These are phyloP conservation scores for Orthosia gothica DNA, from an alignment of 2,888 invertebrate species.

Conservation along the genomic window DNA sequence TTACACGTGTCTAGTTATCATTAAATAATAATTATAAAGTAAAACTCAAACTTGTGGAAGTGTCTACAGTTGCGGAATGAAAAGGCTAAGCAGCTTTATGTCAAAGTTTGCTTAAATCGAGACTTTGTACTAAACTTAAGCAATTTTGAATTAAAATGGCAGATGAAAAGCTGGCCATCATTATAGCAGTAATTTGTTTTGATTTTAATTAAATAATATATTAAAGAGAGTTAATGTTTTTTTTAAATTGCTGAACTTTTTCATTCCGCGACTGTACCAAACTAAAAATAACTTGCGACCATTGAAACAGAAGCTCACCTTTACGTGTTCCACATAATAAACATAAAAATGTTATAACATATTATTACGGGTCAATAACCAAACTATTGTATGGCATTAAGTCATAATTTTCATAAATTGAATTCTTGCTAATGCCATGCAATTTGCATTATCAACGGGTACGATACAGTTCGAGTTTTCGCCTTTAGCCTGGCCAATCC, in stretches of 20 bases:
- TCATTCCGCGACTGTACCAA: background rate
- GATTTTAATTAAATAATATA: background rate
- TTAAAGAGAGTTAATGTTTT: background rate
- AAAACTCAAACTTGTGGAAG: background rate
- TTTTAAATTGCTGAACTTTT: background rate
- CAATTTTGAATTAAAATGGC: background rate
- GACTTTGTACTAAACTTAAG: background rate
- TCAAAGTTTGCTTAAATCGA: background rate
- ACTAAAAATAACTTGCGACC: constrained; percentile 47
- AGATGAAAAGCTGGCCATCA: background rate
- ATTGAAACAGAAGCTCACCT: constrained; percentile 61
- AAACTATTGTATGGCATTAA: constrained; percentile 72
- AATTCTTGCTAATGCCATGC: constrained; percentile 82
- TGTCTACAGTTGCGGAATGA: background rate
- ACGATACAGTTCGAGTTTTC: constrained; percentile 71
- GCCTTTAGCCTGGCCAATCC: constrained; percentile 55
- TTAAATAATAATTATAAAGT: background rate
- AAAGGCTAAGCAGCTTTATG: background rate
- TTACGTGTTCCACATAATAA: constrained; percentile 73
- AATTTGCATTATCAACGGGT: constrained; percentile 80
- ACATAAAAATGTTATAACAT: constrained; percentile 70
- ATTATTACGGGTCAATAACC: constrained; percentile 78
- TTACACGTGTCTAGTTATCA: background rate
- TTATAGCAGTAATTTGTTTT: background rate
- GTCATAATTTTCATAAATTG: constrained; percentile 87